Evolutionary conservation across 2,888 invertebrate genomes (phyloP).

Genomic region (Drosophila mulleri): DNA sequence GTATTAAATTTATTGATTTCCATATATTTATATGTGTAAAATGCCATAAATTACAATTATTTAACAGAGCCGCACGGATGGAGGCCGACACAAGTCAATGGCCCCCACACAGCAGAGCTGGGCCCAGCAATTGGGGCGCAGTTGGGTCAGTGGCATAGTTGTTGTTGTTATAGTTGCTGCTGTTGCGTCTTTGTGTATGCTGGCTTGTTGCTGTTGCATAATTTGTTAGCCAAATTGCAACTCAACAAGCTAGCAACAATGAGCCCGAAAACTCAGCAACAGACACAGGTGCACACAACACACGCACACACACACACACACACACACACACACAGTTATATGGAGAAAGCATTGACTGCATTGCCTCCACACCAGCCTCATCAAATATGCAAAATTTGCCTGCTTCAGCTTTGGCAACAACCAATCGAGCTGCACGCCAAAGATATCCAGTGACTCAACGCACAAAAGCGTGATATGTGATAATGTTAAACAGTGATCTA

Average conservation of each 20-base stretch:
- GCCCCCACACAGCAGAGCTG: background rate
- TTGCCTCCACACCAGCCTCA: slow-evolving; percentile 45
- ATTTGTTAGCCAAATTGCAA: slow-evolving; percentile 79
- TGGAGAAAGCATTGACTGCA: slow-evolving; percentile 12
- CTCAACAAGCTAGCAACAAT: slow-evolving; percentile 70
- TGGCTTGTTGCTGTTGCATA: slow-evolving; percentile 67
- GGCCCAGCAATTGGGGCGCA: slow-evolving; percentile 23
- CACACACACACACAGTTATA: slow-evolving; percentile 1
- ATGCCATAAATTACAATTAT: slow-evolving; percentile 82
- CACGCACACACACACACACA: slow-evolving; percentile 17
- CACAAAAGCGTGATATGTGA: slow-evolving; percentile 9
- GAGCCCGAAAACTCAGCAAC: slow-evolving; percentile 38
- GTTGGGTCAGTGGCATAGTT: slow-evolving; percentile 68
- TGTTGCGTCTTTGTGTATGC: slow-evolving; percentile 31
- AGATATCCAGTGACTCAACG: slow-evolving; percentile 34
- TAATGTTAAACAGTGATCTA: slow-evolving; percentile 1
- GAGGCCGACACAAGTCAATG: slow-evolving; percentile 54
- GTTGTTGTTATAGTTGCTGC: slow-evolving; percentile 14
- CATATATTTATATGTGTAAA: slow-evolving; percentile 78
- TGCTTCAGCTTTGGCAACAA: slow-evolving; percentile 43
- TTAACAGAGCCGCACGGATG: slow-evolving; percentile 63
- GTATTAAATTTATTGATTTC: slow-evolving; percentile 75
- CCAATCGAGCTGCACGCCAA: slow-evolving; percentile 9
- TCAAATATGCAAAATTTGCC: slow-evolving; percentile 73
- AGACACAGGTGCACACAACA: slow-evolving; percentile 29